Base-by-base conservation (phyloP, 2,113 vertebrate genomes). In the Chaetura pelagica region DNA sequence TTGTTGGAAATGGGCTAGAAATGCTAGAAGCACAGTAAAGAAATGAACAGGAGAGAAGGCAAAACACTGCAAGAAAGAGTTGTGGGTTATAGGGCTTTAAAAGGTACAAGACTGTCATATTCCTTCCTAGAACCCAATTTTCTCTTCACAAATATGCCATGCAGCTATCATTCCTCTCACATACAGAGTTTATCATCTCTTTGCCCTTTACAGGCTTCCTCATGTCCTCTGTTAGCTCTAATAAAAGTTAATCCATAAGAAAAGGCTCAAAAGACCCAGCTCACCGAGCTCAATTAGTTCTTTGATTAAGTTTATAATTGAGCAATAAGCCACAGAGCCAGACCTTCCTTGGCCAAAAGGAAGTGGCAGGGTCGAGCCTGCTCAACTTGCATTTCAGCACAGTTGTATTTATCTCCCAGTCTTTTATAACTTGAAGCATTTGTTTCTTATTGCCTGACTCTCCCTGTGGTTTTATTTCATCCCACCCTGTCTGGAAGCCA, bases 201-300 rank as follows among this genome's bases (percentile, higher is more conserved):
- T 76, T 88, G 82, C 63, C 82, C 72, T 96, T 95, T 93, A 69
- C 30, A 88, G 72, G 74, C 75, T 88, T 95, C 62, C 51, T 83
- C 35, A 4, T 77, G 85, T 90, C 83, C 67, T 88, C 94, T 83
- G 71, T 79, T 93, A 93, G 71, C 30, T 73, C 51, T 92, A 90
- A 95, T 90, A 92, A 88, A 90, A 95, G 46, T 52, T 62, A 94
- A 94, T 93, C 59, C 63, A 8, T 32, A 88, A 69, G 86, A 93
- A 87, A 66, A 95, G 51, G n/a, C 75, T 92, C 90, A 57, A 62
- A 85, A 93, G 88, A 88, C 88, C 49, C 73, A 91, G 75, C 78
- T 87, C 77, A 84, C 44, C 82, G 58, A 92, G 94, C 85, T 93
- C 94, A 93, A 86, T 97, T 95, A 96, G 68, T 88, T 94, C 79